A percentile compares a stretch with the other conserved stretches of the same genome.
Evolutionary conservation across 1,140 invertebrate species (phyloP).

Genomic region (Leptinotarsa texana): DNA sequence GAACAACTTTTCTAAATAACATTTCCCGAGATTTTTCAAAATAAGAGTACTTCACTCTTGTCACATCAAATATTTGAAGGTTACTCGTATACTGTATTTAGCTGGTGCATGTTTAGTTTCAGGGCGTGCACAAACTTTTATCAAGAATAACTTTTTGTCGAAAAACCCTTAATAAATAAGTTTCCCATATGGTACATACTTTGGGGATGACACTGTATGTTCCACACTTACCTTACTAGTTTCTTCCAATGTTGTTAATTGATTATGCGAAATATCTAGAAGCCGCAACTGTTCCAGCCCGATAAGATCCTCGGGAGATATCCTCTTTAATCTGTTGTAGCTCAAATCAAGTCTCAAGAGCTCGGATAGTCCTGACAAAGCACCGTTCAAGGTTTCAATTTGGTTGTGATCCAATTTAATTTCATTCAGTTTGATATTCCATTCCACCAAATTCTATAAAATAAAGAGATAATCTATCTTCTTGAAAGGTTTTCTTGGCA

Average conservation of each 20-base stretch:
- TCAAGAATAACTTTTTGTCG: too few species aligned
- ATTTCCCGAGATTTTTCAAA: too few species aligned
- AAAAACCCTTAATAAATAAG: too few species aligned
- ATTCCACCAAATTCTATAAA: constrained; percentile 71
- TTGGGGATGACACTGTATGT: too few species aligned
- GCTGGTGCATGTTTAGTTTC: too few species aligned
- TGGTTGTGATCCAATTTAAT: constrained; percentile 74
- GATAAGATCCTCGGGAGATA: constrained; percentile 73
- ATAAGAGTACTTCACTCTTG: too few species aligned
- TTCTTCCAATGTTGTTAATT: constrained; percentile 74
- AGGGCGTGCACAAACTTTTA: too few species aligned
- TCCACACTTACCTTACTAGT: constrained; percentile 70
- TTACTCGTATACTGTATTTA: too few species aligned
- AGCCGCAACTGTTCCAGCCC: constrained; percentile 71
- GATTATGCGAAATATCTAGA: constrained; percentile 77
- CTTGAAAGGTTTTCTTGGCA: not conserved
- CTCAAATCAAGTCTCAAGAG: constrained; percentile 73
- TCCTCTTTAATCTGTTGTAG: constrained; percentile 71
- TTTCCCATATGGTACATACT: too few species aligned
- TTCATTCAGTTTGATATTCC: constrained; percentile 69
- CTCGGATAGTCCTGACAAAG: constrained; percentile 72
- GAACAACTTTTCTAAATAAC: too few species aligned
- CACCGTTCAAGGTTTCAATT: constrained; percentile 70
- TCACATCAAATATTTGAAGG: too few species aligned
- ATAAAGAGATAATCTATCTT: not conserved